A percentile compares a stretch with the other conserved stretches of the same genome.
phyloP scores from a whole-genome alignment of 1,140 invertebrate genomes.

The Drosophila lacteicornis region DNA sequence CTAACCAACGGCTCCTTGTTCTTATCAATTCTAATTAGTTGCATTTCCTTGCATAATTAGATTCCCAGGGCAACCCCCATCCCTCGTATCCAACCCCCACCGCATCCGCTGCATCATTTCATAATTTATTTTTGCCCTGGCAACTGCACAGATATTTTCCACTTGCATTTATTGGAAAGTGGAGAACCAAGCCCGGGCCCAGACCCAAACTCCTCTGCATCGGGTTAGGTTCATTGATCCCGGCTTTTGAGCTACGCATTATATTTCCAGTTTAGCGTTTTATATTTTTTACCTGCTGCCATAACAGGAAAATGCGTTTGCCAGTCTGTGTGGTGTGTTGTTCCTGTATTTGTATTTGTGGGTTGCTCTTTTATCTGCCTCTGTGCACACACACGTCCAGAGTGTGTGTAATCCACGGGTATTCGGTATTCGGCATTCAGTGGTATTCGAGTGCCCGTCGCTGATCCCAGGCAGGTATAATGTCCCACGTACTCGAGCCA shows the following conservation, averaged over 20 bases:
- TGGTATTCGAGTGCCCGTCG: conserved; percentile 8
- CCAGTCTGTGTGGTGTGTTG: conserved; percentile 31
- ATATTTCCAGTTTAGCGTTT: conserved; percentile 80
- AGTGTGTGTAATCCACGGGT: conserved; percentile 38
- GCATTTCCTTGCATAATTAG: conserved; percentile 77
- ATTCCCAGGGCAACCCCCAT: conserved; percentile 45
- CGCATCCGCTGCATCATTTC: conserved; percentile 23
- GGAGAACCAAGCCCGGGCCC: conserved; percentile 51
- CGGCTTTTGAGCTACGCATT: conserved; percentile 76
- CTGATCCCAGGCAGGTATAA: conserved; percentile 57
- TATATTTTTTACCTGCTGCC: conserved; percentile 79
- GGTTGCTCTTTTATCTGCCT: conserved; percentile 64
- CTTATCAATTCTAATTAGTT: conserved; percentile 78
- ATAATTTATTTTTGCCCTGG: conserved; percentile 57
- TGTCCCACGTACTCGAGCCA: conserved; percentile 54
- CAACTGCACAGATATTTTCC: conserved; percentile 40
- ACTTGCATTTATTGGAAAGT: conserved; percentile 55
- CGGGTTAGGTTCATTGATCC: conserved; percentile 71
- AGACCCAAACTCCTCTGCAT: conserved; percentile 51
- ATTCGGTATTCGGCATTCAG: conserved; percentile 9
- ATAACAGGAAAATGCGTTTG: conserved; percentile 74
- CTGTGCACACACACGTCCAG: conserved; percentile 3
- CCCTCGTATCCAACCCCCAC: background rate
- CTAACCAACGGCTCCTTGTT: conserved; percentile 27
- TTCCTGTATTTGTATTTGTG: conserved; percentile 29